Evolutionary conservation across 2,888 invertebrate genomes (phyloP).

Genomic region (Dicyrtomina minuta): DNA sequence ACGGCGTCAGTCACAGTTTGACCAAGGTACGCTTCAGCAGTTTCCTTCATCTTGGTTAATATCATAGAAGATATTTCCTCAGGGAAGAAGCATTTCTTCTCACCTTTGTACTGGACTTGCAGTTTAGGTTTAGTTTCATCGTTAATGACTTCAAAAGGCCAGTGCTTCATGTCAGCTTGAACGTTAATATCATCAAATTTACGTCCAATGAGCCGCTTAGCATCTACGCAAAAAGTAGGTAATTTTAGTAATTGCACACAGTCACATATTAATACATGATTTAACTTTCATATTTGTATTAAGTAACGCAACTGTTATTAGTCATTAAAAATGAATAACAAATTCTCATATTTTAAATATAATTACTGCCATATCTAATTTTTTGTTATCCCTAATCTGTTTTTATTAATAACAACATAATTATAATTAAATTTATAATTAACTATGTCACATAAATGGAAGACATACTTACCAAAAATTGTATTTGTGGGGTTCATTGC

Average conservation of each 20-base stretch:
- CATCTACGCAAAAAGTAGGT: conserved; percentile 71
- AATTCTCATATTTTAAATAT: too few relatives aligned
- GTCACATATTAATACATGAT: too few relatives aligned
- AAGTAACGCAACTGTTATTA: not conserved
- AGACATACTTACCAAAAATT: conserved; percentile 60
- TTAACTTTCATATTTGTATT: not conserved
- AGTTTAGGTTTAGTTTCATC: conserved; percentile 62
- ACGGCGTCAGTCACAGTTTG: conserved; percentile 77
- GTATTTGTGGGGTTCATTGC: conserved; percentile 86
- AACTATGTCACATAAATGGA: not conserved
- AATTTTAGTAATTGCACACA: too few relatives aligned
- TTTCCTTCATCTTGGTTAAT: conserved; percentile 89
- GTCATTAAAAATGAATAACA: not conserved
- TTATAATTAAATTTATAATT: not conserved
- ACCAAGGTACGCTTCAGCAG: conserved; percentile 84
- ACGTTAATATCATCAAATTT: conserved; percentile 85
- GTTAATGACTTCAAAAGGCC: conserved; percentile 82
- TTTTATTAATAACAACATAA: not conserved
- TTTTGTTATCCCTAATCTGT: not conserved
- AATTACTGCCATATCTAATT: not conserved
- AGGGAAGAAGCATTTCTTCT: conserved; percentile 64
- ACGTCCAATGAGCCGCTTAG: conserved; percentile 89
- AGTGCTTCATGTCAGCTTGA: conserved; percentile 90
- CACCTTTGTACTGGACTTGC: conserved; percentile 61
- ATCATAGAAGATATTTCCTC: conserved; percentile 68